Conservation (phyloP, 2,797 vertebrate genomes). For the Smutsia gigantea region DNA sequence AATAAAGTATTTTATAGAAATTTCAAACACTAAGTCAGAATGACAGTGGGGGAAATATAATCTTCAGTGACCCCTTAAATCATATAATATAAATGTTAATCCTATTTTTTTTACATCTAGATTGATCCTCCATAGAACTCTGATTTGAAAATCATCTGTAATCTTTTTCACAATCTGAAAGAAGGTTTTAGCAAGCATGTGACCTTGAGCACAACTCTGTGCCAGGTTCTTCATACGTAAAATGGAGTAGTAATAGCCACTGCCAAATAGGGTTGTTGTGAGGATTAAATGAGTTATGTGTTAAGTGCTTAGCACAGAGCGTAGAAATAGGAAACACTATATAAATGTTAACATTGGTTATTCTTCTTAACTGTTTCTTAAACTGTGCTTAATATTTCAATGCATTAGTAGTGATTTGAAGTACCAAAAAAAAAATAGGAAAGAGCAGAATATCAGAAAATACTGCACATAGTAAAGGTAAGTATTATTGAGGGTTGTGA, state of each 20-base stretch:
- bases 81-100: not conserved
- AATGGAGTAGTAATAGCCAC: not conserved
- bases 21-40: slow-evolving; percentile 17
- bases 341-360: not conserved
- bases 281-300: not conserved
- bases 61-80: not conserved
- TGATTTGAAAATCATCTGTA: slow-evolving; percentile 39
- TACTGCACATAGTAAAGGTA: not conserved
- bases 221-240: slow-evolving; percentile 22
- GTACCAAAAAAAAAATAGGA: slow-evolving; percentile 5
- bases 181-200: not conserved
- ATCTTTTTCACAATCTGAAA: not conserved
- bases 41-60: not conserved
- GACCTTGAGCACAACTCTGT: not conserved
- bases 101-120: not conserved
- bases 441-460: slow-evolving; percentile 4
- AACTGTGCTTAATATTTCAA: not conserved
- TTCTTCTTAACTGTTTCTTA: slow-evolving; percentile 58
- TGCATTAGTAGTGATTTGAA: not conserved
- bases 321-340: not conserved
- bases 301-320: slow-evolving; percentile 41
- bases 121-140: not conserved
- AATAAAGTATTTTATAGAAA: not conserved
- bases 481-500: not conserved
- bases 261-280: not conserved